Evolutionary conservation across 64 coral and sea anemone genomes (phyloP), one percentile per base, ranked within the genome.

Genomic region (Hydrozoanthus tunicans): DNA sequence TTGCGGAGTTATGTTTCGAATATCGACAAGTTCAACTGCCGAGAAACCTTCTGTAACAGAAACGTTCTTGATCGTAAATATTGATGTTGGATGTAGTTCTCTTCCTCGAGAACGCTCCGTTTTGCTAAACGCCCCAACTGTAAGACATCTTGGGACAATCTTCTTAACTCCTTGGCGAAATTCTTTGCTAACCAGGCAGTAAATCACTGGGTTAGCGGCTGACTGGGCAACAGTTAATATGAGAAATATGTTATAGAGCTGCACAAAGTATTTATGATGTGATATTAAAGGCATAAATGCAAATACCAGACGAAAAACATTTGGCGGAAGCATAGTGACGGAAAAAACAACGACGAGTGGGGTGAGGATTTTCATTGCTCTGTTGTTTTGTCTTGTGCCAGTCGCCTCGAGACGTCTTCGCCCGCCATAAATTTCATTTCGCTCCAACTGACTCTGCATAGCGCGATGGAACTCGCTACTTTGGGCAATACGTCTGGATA

Each of bases 131-230:
- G 25, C 51, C 5, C 5, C 15, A 83, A 68, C 3, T 68, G 13
- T 27, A 54, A 83, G 53, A 15, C 81, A 68, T 66, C 67, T 67
- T 12, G 81, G 62, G 23, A 83, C 8, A 2, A 83, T 52, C 61
- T 83, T 83, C n/a, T 83, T 83, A 54, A 83, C 62, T 53, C 81
- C 61, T 7, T 53, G 61, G 14, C 81, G 81, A 17, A 83, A 83
- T 66, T 83, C 81, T 68, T 83, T 83, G 51, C 81, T 83, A 66
- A 83, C 81, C 81, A 83, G 65, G 81, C 81, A 83, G 51, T 83
- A 83, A 83, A 83, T 83, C 3, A 83, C 17, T 8, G 81, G 81
- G 53, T 83, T 83, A 9, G 60, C 6, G 61, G 81, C 81, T 55
- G 81, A 83, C 65, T 83, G 27, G 20, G 81, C 62, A 14, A 83